These are phyloP conservation scores for Nyctereutes procyonoides DNA, from an alignment of 2,113 vertebrate genomes.

Conservation along the genomic window DNA sequence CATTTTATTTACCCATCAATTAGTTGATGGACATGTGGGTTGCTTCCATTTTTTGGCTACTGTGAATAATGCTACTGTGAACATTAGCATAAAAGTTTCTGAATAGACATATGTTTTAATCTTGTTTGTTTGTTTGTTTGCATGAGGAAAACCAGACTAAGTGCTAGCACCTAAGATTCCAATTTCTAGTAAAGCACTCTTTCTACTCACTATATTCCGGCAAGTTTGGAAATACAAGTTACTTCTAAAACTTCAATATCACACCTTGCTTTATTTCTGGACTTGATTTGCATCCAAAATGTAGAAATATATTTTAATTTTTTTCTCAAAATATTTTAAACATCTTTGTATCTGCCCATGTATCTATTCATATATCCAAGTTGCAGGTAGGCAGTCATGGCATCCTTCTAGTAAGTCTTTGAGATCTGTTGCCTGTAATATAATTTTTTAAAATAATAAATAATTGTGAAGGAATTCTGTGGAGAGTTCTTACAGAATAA, in stretches of 20 bases:
- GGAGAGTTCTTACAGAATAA: neutral
- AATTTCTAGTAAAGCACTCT: neutral
- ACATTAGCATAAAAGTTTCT: neutral
- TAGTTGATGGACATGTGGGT: neutral
- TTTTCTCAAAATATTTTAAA: conserved; percentile 11
- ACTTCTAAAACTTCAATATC: neutral
- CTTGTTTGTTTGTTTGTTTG: neutral
- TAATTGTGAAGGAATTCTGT: neutral
- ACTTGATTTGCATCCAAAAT: neutral
- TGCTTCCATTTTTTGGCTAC: neutral
- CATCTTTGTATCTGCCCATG: neutral
- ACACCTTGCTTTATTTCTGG: neutral
- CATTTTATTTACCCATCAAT: neutral
- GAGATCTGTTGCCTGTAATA: neutral
- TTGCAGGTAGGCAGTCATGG: neutral
- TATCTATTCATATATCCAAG: neutral
- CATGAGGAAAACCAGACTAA: conserved; percentile 3
- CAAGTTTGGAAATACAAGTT: conserved; percentile 18
- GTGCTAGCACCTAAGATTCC: neutral
- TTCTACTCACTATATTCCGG: neutral
- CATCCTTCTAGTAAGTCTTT: neutral
- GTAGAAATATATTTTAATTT: neutral
- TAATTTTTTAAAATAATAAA: conserved; percentile 31
- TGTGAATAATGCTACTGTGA: neutral
- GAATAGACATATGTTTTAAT: neutral